These are phyloP conservation scores for Nyctereutes procyonoides DNA, from an alignment of 2,113 vertebrate genomes.

Conservation along the genomic window DNA sequence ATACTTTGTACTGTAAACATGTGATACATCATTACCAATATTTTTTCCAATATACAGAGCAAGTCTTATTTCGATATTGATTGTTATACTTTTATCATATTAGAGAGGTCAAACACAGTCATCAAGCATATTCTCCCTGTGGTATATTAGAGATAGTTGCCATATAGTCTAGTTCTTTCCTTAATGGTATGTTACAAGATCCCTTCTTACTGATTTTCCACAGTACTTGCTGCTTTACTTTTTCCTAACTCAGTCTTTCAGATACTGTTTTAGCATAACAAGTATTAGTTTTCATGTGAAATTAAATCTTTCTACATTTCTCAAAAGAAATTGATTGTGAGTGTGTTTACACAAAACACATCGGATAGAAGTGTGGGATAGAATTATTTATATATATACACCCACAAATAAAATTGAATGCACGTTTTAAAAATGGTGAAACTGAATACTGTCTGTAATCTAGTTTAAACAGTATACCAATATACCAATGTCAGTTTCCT, in stretches of 20 bases:
- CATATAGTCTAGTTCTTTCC: neutral
- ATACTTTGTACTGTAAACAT: slow-evolving; percentile 20
- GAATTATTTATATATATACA: neutral
- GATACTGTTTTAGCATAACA: neutral
- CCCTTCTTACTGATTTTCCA: neutral
- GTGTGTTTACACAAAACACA: neutral
- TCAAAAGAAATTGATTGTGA: neutral
- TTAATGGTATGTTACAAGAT: neutral
- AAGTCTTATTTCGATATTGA: neutral
- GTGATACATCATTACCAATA: neutral
- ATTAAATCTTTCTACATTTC: neutral
- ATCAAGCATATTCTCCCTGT: neutral
- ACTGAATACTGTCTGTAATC: neutral
- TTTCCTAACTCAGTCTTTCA: neutral
- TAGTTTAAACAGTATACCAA: neutral
- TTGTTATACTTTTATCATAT: neutral
- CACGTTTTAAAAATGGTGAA: neutral
- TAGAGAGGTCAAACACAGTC: neutral
- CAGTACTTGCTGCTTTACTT: neutral
- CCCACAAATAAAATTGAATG: neutral
- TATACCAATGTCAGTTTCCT: neutral
- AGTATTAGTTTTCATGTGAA: neutral
- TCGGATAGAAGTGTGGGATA: neutral
- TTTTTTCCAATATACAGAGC: neutral
- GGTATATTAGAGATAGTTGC: neutral